A percentile compares a stretch with the other conserved stretches of the same genome.
These are phyloP conservation scores for Sympetrum striolatum DNA, from an alignment of 2,888 invertebrate species.

Conservation along the genomic window DNA sequence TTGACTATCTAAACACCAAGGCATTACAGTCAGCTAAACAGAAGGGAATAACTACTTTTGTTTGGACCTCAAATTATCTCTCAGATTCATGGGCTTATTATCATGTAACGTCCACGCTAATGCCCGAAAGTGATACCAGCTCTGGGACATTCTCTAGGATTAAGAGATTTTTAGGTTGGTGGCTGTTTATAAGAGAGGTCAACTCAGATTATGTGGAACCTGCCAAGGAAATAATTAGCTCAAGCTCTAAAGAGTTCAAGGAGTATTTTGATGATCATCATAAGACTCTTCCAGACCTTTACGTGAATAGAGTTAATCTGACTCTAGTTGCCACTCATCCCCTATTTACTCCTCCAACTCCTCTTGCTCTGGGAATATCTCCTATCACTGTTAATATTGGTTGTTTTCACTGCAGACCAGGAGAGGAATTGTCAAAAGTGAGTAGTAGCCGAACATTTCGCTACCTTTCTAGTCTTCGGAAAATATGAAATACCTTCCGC, in stretches of 20 bases:
- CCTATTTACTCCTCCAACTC: constrained; percentile 11
- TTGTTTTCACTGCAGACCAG: constrained; percentile 17
- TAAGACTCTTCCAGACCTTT: not conserved
- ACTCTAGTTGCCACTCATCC: constrained; percentile 13
- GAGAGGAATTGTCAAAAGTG: not conserved
- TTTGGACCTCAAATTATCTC: constrained; percentile 2
- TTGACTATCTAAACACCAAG: not conserved
- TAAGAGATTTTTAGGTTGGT: constrained; percentile 2
- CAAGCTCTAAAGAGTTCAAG: not conserved
- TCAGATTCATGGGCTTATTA: constrained; percentile 24
- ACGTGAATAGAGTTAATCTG: constrained; percentile 6
- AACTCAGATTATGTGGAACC: not conserved
- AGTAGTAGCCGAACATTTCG: not conserved
- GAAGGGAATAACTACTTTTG: constrained; percentile 11
- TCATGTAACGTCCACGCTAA: constrained; percentile 20
- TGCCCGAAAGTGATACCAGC: not conserved
- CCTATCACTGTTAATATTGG: constrained; percentile 21
- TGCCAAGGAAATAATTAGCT: not conserved
- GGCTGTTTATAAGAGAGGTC: constrained; percentile 5
- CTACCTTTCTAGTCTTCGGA: too few relatives aligned
- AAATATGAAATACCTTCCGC: too few relatives aligned
- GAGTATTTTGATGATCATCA: not conserved
- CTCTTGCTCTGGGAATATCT: not conserved
- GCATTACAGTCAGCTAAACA: not conserved
- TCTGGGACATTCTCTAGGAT: not conserved